Evolutionary conservation across 2,888 invertebrate species (phyloP).

Genomic region (Cataglyphis albicans): DNA sequence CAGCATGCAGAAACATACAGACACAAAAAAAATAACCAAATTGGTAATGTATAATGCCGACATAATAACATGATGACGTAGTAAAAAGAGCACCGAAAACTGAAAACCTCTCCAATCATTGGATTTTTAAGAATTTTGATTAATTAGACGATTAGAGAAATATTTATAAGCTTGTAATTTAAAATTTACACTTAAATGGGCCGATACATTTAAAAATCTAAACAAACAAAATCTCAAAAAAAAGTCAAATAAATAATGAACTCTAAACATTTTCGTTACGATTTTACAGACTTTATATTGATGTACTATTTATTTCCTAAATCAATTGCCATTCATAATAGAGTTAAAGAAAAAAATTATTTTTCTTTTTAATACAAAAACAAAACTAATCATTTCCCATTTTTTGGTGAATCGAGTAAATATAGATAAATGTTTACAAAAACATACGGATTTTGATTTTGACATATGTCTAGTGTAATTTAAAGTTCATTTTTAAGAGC

Average conservation of each 20-base stretch:
- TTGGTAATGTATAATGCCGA: constrained; percentile 10
- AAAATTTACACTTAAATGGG: background rate
- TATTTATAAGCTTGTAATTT: no score
- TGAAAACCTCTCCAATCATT: background rate
- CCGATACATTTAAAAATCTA: background rate
- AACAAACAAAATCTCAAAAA: background rate
- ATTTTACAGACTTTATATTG: no score
- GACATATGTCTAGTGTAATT: no score
- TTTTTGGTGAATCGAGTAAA: no score
- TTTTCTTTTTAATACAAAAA: no score
- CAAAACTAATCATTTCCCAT: no score
- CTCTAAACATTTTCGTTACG: background rate
- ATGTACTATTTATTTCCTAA: no score
- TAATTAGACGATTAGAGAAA: no score
- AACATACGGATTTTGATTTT: background rate
- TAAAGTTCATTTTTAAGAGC: no score
- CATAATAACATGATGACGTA: background rate
- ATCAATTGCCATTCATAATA: background rate
- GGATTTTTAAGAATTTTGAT: background rate
- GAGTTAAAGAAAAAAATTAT: no score
- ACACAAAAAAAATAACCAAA: constrained; percentile 49
- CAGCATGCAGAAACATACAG: constrained; percentile 68
- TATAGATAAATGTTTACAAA: no score
- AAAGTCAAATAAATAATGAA: background rate
- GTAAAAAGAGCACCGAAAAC: constrained; percentile 12